A percentile compares a stretch with the other conserved stretches of the same genome.
phyloP scores from a whole-genome alignment of 2,797 vertebrate genomes.

The Gallinago solitaria region DNA sequence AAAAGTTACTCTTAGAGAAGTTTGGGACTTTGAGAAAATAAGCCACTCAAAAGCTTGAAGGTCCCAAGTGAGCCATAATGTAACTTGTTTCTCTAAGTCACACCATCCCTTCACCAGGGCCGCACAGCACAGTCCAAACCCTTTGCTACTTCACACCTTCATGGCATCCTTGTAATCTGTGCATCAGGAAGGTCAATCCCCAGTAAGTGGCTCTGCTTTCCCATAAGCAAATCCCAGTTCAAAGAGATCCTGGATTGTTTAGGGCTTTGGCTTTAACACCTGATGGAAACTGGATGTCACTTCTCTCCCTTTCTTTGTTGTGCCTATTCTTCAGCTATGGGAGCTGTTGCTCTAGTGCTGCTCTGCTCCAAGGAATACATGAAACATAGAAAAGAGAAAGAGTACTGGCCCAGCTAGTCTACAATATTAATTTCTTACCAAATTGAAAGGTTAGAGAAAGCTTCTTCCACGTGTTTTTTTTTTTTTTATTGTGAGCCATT shows the following conservation, averaged over 20 bases:
- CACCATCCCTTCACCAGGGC: background rate
- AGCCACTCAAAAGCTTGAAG: background rate
- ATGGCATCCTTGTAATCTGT: background rate
- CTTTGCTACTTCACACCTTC: background rate
- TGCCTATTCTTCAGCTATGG: background rate
- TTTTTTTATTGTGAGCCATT: background rate
- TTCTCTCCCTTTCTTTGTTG: background rate
- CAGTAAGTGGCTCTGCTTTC: background rate
- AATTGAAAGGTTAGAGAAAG: background rate
- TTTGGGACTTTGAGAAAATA: background rate
- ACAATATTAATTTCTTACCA: background rate
- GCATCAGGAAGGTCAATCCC: background rate
- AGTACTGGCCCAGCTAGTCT: background rate
- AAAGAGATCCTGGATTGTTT: background rate
- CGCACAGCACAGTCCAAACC: background rate
- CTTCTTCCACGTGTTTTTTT: background rate
- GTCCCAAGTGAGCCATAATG: background rate
- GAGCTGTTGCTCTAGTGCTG: background rate
- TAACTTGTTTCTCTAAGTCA: background rate
- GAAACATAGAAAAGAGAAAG: background rate
- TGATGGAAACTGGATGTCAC: background rate
- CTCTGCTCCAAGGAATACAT: background rate
- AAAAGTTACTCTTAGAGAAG: background rate
- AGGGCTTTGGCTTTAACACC: background rate
- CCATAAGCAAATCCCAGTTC: background rate